These are phyloP conservation scores for Agrochola macilenta DNA, from an alignment of 2,888 invertebrate species.

Conservation along the genomic window DNA sequence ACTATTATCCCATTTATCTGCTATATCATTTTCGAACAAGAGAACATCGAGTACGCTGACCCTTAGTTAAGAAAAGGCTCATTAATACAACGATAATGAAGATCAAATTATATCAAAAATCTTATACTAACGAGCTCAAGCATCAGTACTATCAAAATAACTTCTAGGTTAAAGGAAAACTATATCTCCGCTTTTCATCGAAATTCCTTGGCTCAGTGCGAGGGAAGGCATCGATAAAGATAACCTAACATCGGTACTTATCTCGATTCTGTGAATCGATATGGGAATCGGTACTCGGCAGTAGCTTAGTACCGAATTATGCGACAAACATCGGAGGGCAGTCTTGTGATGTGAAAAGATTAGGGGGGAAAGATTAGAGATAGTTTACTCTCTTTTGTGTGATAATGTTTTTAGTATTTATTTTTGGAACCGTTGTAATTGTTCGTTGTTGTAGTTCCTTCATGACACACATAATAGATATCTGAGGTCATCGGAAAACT, in stretches of 20 bases:
- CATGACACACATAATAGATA: no score
- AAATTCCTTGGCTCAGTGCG: slow-evolving; percentile 30
- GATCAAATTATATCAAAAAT: slow-evolving; percentile 2
- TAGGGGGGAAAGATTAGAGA: slow-evolving; percentile 17
- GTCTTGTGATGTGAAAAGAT: slow-evolving; percentile 40
- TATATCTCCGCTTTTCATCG: slow-evolving; percentile 27
- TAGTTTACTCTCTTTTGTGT: slow-evolving; percentile 29
- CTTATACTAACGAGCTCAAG: slow-evolving; percentile 12
- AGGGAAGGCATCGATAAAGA: slow-evolving; percentile 46
- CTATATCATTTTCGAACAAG: background rate
- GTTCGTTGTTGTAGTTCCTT: no score
- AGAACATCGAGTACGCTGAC: background rate
- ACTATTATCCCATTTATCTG: background rate
- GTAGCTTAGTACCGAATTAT: slow-evolving; percentile 66
- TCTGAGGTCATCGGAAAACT: no score
- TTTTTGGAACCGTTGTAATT: background rate
- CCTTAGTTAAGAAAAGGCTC: background rate
- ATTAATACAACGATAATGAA: slow-evolving; percentile 11
- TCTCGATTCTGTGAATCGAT: slow-evolving; percentile 51
- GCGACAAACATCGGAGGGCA: slow-evolving; percentile 56
- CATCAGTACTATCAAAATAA: slow-evolving; percentile 11
- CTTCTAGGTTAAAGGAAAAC: slow-evolving; percentile 18
- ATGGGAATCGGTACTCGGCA: slow-evolving; percentile 43
- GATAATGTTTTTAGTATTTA: background rate
- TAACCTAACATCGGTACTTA: slow-evolving; percentile 53